Evolutionary conservation across 2,797 vertebrate genomes (phyloP), one percentile per base, ranked within the genome.

Genomic region (Synanceia verrucosa): DNA sequence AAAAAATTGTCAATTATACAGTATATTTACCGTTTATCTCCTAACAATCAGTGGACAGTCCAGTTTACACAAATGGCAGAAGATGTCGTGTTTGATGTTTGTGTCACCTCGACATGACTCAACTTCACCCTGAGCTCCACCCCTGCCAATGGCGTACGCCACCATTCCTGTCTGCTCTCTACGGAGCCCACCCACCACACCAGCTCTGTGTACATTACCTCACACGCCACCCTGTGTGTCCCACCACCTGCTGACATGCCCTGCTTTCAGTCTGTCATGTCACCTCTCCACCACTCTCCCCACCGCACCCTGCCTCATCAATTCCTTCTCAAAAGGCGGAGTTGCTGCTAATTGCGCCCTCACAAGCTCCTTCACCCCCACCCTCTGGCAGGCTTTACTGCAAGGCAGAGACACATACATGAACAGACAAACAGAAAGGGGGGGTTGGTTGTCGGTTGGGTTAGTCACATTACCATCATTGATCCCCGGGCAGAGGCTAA

Each of bases 401-500:
- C 12, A 51, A 78, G 60, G 29, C 62, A 3, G 57, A 83, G 71
- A 80, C 53, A 46, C 73, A 81, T 75, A 85, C 81, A 78, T 70
- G 85, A 86, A 65, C 63, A 78, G 79, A 86, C 82, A 72, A 70
- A 84, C 47, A 62, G 64, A 47, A 73, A 61, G 44, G 73, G 62
- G 29, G 52, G 50, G 67, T 21, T 16, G 51, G 50, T 36, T 61
- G 70, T 75, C 4, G 48, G 80, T 65, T 70, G 86, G 82, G 85
- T 86, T 86, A 85, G 90, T 93, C 90, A 85, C 91, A 93, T 94
- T 91, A 93, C 91, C 80, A 78, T 86, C 91, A 94, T 93, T 93
- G 93, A 94, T 94, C 87, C 89, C 82, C 28, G 66, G 77, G 77
- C 87, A 83, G 81, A 70, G 81, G 90, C 90, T 94, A 94, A 94